Conservation (phyloP, 2,797 vertebrate genomes). For the Sebastolobus altivelis region DNA sequence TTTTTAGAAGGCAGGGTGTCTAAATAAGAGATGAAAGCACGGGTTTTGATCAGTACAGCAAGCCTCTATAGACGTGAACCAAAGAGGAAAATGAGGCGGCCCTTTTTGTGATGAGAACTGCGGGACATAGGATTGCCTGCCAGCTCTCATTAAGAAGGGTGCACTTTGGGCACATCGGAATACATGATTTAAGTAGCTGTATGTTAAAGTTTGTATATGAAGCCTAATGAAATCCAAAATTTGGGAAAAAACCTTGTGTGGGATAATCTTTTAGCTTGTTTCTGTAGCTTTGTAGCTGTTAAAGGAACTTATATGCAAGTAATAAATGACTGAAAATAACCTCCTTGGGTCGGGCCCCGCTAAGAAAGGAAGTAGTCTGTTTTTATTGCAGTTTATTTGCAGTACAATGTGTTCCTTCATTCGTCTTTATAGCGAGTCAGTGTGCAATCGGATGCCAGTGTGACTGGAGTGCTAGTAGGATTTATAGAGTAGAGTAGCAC, state of each 20-base stretch:
- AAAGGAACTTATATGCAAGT: neutral
- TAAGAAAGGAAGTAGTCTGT: constrained; percentile 17
- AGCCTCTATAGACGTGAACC: constrained; percentile 45
- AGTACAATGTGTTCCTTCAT: constrained; percentile 42
- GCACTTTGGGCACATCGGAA: constrained; percentile 22
- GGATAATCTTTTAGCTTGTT: neutral
- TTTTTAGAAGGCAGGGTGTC: constrained; percentile 68
- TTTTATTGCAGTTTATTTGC: constrained; percentile 21
- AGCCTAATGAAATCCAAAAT: neutral
- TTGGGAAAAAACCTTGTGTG: neutral
- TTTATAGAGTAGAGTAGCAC: constrained; percentile 28
- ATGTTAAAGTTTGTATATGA: constrained; percentile 13
- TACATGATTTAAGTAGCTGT: neutral
- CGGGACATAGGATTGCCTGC: constrained; percentile 35
- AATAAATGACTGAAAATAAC: constrained; percentile 14
- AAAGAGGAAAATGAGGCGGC: constrained; percentile 41
- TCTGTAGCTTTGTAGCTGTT: neutral
- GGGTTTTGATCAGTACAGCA: constrained; percentile 61
- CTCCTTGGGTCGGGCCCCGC: neutral
- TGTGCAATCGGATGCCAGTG: constrained; percentile 6
- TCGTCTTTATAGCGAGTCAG: constrained; percentile 1
- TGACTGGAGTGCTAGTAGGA: constrained; percentile 11
- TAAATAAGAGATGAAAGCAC: constrained; percentile 78
- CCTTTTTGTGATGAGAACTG: constrained; percentile 26
- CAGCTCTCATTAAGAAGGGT: constrained; percentile 40